phyloP scores from a whole-genome alignment of 2,888 invertebrate species.

The Slavum lentiscoides region DNA sequence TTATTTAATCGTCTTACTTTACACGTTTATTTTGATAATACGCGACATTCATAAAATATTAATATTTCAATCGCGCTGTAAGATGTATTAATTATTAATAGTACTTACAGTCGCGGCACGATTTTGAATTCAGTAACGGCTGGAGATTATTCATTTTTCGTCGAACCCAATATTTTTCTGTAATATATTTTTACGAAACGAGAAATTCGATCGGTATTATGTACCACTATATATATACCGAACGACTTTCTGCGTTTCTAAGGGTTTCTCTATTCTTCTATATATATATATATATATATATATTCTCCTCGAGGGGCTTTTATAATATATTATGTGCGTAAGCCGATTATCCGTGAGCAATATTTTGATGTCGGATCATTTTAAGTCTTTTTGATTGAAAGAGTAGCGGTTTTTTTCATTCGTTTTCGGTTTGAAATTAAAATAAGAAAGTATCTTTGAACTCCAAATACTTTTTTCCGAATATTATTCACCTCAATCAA shows the following conservation, averaged over 20 bases:
- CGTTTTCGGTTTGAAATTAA: background rate
- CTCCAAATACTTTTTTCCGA: background rate
- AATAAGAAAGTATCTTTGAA: background rate
- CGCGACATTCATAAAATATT: background rate
- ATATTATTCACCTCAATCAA: no score
- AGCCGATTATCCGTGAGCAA: conserved; percentile 3
- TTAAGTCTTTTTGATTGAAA: conserved; percentile 17
- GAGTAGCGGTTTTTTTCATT: background rate
- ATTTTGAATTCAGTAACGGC: background rate
- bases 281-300: background rate
- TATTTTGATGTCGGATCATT: conserved; percentile 30
- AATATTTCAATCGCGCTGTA: background rate
- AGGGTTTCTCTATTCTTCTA: background rate
- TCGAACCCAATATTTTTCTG: conserved; percentile 3
- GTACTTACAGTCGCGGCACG: background rate
- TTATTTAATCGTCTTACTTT: no score
- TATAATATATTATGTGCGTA: background rate
- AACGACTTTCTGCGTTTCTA: background rate
- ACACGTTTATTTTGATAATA: no score
- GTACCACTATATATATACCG: background rate
- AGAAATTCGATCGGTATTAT: conserved; percentile 58
- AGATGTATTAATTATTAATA: no score
- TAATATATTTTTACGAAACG: background rate
- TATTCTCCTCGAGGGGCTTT: background rate
- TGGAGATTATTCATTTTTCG: background rate